Base-by-base conservation (phyloP, 1,140 invertebrate species). In the Archivesica marissinica region DNA sequence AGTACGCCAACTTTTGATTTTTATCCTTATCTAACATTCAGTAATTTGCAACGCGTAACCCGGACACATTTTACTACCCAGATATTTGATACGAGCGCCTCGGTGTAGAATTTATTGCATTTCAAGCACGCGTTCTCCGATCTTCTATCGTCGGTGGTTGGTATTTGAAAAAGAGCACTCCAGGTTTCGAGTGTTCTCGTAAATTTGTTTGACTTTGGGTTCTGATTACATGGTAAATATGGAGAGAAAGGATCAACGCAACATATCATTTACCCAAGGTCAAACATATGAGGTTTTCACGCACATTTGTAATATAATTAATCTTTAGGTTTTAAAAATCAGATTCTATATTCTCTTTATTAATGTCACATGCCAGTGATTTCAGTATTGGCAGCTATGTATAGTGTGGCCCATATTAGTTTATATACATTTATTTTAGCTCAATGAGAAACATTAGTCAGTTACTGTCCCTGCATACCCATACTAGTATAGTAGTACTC, bases 91-190 rank as follows among this genome's bases (percentile, higher is more conserved):
- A 44, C 47, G 47, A 68, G 35, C 6, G 66, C 9, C 38, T 56
- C 52, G 20, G 52, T 23, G 20, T 56, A 17, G 33, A 50, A 33
- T 72, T 72, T 72, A 72, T 50, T 47, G 25, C 68, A 23, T 17
- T 28, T 30, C 39, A 33, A 44, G 33, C 68, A 50, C 68, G 41
- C 68, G 68, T 44, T 41, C 68, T 44, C 25, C 4, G 11, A 72
- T 47, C 20, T 44, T 70, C 41, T 7, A 15, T 52, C 23, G 33
- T 50, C 33, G 25, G 13, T 17, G 44, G 28, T n/a, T 50, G 28
- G n/a, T 41, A 50, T 44, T 72, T 72, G 3, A 15, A 50, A 72
- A 72, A 72, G 68, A 72, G 44, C 68, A 72, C 68, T 72, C 68
- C 13, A 52, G 68, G 68, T 72, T 23, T 72, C 68, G 35, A 72